Conservation (phyloP, 2,113 vertebrate species). For the Aix galericulata region DNA sequence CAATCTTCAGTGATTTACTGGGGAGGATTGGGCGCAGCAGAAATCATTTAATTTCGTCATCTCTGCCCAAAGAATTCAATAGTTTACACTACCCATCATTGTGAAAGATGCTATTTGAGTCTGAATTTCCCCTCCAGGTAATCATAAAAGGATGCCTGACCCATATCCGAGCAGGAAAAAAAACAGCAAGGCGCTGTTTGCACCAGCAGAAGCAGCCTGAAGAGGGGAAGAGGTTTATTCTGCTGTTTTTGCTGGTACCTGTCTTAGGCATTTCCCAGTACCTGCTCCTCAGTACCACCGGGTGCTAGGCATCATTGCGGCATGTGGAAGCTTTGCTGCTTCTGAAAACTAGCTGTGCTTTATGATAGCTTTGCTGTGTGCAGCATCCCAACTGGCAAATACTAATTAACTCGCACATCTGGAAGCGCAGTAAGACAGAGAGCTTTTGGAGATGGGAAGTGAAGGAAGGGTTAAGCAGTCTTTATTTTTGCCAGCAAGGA, state of each 20-base stretch:
- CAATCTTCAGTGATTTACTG: constrained; percentile 25
- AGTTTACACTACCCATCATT: constrained; percentile 1
- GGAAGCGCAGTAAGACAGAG: not conserved
- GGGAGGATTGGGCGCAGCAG: not conserved
- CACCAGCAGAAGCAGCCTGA: not conserved
- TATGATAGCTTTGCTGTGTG: not conserved
- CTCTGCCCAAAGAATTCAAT: constrained; percentile 24
- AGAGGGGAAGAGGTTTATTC: not conserved
- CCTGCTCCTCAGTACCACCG: not conserved
- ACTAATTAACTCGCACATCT: not conserved
- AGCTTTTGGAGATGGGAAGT: not conserved
- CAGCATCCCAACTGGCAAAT: not conserved
- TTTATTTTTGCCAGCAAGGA: not conserved
- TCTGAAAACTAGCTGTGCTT: not conserved
- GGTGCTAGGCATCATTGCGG: not conserved
- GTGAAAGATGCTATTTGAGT: constrained; percentile 39
- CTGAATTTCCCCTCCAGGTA: constrained; percentile 45
- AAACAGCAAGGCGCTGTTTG: not conserved
- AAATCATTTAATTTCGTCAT: constrained; percentile 49
- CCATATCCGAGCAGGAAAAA: not conserved
- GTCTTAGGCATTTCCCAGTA: not conserved
- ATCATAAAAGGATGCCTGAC: constrained; percentile 15
- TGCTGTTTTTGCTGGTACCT: not conserved
- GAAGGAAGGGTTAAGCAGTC: constrained; percentile 3
- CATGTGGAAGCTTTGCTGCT: not conserved